Evolutionary conservation across 2,797 vertebrate species (phyloP), one percentile per base, ranked within the genome.

Genomic region (Anniella stebbinsi): DNA sequence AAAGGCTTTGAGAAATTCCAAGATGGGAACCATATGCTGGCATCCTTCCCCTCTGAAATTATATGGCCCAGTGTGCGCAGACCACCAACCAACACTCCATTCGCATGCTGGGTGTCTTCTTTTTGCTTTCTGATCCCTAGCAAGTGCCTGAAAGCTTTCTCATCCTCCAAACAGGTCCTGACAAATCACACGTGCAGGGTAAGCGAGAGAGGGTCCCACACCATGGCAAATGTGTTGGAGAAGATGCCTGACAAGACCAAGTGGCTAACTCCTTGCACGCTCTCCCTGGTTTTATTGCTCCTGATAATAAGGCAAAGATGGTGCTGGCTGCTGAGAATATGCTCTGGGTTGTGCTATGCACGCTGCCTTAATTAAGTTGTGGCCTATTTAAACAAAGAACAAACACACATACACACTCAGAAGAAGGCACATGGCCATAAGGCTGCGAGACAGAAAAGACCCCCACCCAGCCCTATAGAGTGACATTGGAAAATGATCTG

Each of bases 1-100:
- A 67, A 91, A 84, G 92, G 33, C 86, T 87, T 83, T 89, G 87
- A 89, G 87, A 87, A 82, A 60, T 92, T 83, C 69, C 88, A 92
- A 94, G 82, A 91, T 86, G 89, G 60, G 88, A 92, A 86, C 70
- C 51, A 78, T 87, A 87, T 57, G 87, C 30, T 41, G 63, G 87
- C 89, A 84, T 54, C 33, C 38, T 73, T 80, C 67, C 8, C 70
- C 72, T 66, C 45, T 91, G 80, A 93, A 92, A 91, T 85, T 77
- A 66, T 38, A 89, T 78, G 89, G 84, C 38, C 63, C 66, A 93
- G 72, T 89, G 54, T 70, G 72, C 18, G 33, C 6, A 90, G 93
- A 96, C 93, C 93, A 94, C 94, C 95, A 94, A 90, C 92, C 86
- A 91, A 91, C 91, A 94, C 2, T 57, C 85, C 86, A 80, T 51